A percentile compares a stretch with the other conserved stretches of the same genome.
These are phyloP conservation scores for Chaetogeoica ovagalla DNA, from an alignment of 2,888 invertebrate genomes.

Conservation along the genomic window DNA sequence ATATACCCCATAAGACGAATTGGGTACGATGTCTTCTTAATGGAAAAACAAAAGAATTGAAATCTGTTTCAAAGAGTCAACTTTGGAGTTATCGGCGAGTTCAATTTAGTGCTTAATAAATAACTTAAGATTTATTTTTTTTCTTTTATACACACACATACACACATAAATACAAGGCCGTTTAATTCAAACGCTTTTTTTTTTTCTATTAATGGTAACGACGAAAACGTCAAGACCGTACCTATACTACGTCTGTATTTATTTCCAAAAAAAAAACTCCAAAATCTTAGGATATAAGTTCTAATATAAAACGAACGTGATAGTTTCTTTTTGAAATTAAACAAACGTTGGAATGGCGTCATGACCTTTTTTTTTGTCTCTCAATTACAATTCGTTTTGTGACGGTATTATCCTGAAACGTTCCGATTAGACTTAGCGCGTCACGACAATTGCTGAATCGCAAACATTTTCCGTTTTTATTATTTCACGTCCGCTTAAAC, in stretches of 20 bases:
- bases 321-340: constrained; percentile 7
- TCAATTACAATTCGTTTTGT: constrained; percentile 1
- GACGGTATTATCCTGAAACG: constrained; percentile 7
- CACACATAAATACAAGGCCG: too few relatives aligned
- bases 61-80: too few relatives aligned
- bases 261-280: neutral
- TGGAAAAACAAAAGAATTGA: too few relatives aligned
- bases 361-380: neutral
- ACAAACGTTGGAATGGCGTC: neutral
- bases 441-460: constrained; percentile 6
- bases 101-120: too few relatives aligned
- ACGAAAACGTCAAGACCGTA: neutral
- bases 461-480: too few relatives aligned
- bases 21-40: too few relatives aligned
- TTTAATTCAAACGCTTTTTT: too few relatives aligned
- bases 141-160: too few relatives aligned
- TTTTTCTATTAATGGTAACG: neutral
- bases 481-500: too few relatives aligned
- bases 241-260: neutral
- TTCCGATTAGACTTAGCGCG: constrained; percentile 31
- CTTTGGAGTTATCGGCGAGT: too few relatives aligned
- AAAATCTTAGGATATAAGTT: constrained; percentile 3
- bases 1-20: too few relatives aligned
- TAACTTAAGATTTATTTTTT: too few relatives aligned
- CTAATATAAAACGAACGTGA: constrained; percentile 9